Evolutionary conservation across 2,113 vertebrate genomes (phyloP).

Genomic region (Menura novaehollandiae): DNA sequence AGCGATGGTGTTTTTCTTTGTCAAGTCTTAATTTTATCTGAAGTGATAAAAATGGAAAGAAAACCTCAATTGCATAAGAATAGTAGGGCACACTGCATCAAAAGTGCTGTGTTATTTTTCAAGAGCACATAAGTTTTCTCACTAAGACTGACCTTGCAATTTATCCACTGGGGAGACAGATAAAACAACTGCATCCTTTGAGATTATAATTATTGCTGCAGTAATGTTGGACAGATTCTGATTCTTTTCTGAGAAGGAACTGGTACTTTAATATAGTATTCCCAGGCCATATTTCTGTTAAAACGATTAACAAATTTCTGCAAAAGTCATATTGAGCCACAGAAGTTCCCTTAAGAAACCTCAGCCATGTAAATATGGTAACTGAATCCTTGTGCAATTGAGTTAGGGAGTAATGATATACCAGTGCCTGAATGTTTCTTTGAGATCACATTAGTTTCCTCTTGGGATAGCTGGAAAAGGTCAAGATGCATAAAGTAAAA

Average conservation of each 20-base stretch:
- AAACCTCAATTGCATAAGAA: background rate
- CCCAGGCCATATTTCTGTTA: background rate
- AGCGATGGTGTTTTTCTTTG: background rate
- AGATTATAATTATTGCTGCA: background rate
- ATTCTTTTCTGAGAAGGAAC: background rate
- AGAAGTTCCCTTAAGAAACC: background rate
- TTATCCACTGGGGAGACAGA: background rate
- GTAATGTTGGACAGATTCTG: background rate
- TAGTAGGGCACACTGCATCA: background rate
- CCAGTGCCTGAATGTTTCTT: background rate
- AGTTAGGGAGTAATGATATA: background rate
- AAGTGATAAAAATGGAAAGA: background rate
- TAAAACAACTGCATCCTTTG: background rate
- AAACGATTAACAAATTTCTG: background rate
- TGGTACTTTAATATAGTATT: background rate
- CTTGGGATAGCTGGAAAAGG: slow-evolving; percentile 10
- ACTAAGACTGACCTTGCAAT: background rate
- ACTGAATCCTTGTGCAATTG: background rate
- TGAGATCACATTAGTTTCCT: background rate
- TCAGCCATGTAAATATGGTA: background rate
- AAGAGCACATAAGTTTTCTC: background rate
- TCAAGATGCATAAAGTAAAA: slow-evolving; percentile 11
- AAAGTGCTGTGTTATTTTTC: background rate
- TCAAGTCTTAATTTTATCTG: background rate
- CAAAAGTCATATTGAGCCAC: background rate